These are phyloP conservation scores for Papilio demoleus DNA, from an alignment of 2,888 invertebrate genomes.

Conservation along the genomic window DNA sequence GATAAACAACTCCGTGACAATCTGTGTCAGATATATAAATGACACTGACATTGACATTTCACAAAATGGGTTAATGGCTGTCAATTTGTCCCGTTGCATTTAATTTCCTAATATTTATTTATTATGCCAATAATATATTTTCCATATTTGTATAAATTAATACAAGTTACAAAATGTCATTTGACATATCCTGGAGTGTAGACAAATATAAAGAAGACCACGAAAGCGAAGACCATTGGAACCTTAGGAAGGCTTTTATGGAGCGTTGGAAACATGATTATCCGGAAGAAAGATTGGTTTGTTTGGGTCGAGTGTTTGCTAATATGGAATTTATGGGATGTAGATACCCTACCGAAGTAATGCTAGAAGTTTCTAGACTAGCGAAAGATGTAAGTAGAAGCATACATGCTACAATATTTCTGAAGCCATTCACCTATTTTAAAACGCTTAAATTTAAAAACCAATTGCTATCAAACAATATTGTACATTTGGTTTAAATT, in stretches of 20 bases:
- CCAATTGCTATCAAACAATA: no score
- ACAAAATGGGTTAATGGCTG: slow-evolving; percentile 6
- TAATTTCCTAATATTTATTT: background rate
- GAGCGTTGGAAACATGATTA: slow-evolving; percentile 87
- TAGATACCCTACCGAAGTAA: slow-evolving; percentile 83
- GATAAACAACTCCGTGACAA: no score
- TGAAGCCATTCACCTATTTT: no score
- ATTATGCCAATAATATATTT: background rate
- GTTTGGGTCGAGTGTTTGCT: slow-evolving; percentile 85
- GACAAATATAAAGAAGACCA: slow-evolving; percentile 89
- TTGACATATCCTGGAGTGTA: slow-evolving; percentile 86
- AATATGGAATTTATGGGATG: slow-evolving; percentile 86
- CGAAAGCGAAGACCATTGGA: slow-evolving; percentile 96
- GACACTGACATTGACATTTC: no score
- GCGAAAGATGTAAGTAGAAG: slow-evolving; percentile 77
- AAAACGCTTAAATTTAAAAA: no score
- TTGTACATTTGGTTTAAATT: no score
- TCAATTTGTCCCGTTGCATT: background rate
- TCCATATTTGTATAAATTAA: background rate
- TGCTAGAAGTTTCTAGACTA: slow-evolving; percentile 80
- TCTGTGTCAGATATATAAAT: no score
- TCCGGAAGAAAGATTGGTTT: slow-evolving; percentile 82
- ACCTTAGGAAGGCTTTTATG: slow-evolving; percentile 90
- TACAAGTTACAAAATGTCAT: slow-evolving; percentile 55
- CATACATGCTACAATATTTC: background rate